These are phyloP conservation scores for Muscidifurax raptorellus DNA, from an alignment of 1,140 invertebrate genomes.

Conservation along the genomic window DNA sequence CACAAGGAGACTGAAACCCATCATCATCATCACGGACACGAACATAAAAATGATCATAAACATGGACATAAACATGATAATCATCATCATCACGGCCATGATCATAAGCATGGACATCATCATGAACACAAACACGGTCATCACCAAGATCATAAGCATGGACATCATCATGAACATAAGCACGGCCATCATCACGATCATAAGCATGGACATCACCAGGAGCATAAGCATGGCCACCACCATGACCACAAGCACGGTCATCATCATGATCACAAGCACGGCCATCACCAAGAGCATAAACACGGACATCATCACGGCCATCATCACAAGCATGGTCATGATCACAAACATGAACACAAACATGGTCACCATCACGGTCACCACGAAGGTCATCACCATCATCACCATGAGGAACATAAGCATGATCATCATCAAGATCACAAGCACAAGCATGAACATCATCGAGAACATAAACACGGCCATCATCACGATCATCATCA, in stretches of 20 bases:
- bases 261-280: slow-evolving; percentile 19
- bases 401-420: slow-evolving; percentile 34
- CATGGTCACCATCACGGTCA: slow-evolving; percentile 40
- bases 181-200: slow-evolving; percentile 28
- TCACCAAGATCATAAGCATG: slow-evolving; percentile 23
- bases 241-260: slow-evolving; percentile 16
- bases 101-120: slow-evolving; percentile 22
- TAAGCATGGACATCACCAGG: background rate
- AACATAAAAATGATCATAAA: slow-evolving; percentile 49
- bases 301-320: slow-evolving; percentile 32
- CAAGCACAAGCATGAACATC: slow-evolving; percentile 25
- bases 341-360: slow-evolving; percentile 28
- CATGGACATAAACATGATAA: slow-evolving; percentile 35
- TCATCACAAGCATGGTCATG: slow-evolving; percentile 31
- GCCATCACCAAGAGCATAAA: slow-evolving; percentile 4
- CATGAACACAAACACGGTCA: slow-evolving; percentile 19
- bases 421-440: slow-evolving; percentile 22
- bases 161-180: slow-evolving; percentile 18
- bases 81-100: slow-evolving; percentile 26
- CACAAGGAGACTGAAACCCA: slow-evolving; percentile 49
- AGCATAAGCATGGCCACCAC: background rate
- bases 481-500: background rate
- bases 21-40: slow-evolving; percentile 48
- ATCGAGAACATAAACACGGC: slow-evolving; percentile 7
- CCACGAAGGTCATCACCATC: slow-evolving; percentile 29